Evolutionary conservation across 2,888 invertebrate species (phyloP), one percentile per base, ranked within the genome.

Genomic region (Chalcosyrphus nemorum): DNA sequence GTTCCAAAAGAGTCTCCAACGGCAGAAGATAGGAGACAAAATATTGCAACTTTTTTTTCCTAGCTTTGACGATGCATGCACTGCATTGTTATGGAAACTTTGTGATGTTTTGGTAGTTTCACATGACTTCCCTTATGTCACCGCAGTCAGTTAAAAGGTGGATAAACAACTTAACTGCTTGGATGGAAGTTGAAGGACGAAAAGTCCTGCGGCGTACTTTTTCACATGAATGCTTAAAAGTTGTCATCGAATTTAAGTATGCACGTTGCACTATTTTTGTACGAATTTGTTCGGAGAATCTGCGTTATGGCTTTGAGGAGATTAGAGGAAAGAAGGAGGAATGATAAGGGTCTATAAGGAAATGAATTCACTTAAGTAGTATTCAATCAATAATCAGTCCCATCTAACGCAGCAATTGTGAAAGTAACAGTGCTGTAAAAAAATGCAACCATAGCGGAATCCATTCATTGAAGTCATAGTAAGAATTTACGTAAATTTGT

Each of bases 181-280:
- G 38, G 38, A 17, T 41, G 35, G 15, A 17, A n/a, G n/a, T n/a
- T n/a, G n/a, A n/a, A n/a, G 13, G 5, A 43, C 4, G 13, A 4
- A 43, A 29, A 54, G 68, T 56, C 68, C 45, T 56, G 15, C 2
- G 45, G 68, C 29, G 32, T 35, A 45, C 32, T 45, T 70, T 56
- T 45, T 21, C 43, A 56, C 68, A 56, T 70, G 21, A 70, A 32
- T 35, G 45, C 21, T n/a, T 35, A n/a, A 35, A n/a, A 43, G 21
- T 24, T 43, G 7, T 43, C 15, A 43, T 43, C 21, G 24, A 21
- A 17, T 35, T 57, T 24, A 59, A 43, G 24, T 41, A 13, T 3
- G n/a, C n/a, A n/a, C n/a, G 38, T 38, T 38, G 59, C 24, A 41
- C 4, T 43, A 27, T 38, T 59, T 19, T 59, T 59, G 27, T 41